phyloP scores from a whole-genome alignment of 2,797 vertebrate species.

The Remorina albescens region DNA sequence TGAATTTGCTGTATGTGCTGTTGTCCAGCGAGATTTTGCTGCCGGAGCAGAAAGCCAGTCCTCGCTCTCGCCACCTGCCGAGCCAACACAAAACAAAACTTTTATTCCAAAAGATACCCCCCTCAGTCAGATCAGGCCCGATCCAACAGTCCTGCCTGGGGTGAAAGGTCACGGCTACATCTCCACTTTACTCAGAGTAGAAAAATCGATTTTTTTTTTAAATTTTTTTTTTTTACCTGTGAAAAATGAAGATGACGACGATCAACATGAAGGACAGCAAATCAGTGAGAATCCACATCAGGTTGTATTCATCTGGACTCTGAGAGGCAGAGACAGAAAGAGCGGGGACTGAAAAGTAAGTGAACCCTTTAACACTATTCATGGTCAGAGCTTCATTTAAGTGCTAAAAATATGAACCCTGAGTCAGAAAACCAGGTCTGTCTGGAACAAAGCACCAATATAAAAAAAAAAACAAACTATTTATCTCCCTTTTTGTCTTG shows the following conservation, averaged over 20 bases:
- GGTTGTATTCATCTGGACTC: conserved; percentile 87
- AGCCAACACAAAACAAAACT: background rate
- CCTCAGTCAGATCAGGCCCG: too few species aligned
- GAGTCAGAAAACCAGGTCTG: too few species aligned
- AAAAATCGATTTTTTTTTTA: too few species aligned
- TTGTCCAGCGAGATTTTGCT: conserved; percentile 65
- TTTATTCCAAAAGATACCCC: background rate
- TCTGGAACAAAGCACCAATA: too few species aligned
- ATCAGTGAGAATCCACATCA: conserved; percentile 91
- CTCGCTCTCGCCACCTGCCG: conserved; percentile 87
- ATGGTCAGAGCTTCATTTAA: too few species aligned
- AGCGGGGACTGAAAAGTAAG: background rate
- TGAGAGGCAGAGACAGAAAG: conserved; percentile 58
- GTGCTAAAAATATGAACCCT: too few species aligned
- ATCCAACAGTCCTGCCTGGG: background rate
- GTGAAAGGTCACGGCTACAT: background rate
- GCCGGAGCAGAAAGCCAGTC: conserved; percentile 71
- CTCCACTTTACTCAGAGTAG: background rate
- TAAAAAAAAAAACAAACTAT: too few species aligned
- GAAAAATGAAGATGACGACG: conserved; percentile 84
- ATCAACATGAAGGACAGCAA: conserved; percentile 82
- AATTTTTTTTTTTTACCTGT: too few species aligned
- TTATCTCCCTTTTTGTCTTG: too few species aligned
- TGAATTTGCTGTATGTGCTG: conserved; percentile 84
- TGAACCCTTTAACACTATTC: too few species aligned